Base-by-base conservation (phyloP, 2,113 vertebrate species). In the Hyperopisus bebe region DNA sequence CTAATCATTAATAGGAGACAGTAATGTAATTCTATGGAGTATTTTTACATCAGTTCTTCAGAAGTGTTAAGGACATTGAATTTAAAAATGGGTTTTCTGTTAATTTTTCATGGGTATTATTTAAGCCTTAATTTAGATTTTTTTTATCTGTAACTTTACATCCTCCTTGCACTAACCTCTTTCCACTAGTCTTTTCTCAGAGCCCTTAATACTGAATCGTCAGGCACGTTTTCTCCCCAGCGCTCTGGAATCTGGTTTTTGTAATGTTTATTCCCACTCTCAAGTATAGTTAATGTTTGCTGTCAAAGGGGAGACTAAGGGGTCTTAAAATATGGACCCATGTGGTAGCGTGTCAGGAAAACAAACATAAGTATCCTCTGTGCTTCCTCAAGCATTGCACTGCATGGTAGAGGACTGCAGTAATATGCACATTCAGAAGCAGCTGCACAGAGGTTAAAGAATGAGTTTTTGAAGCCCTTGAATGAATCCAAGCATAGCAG, bases 231-330 rank as follows among this genome's bases (percentile, higher is more conserved):
- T 35, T 53, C 85, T 51, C 48, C 31, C 47, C n/a, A 53, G 50
- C 11, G 50, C 5, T 53, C 17, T 87, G 85, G 85, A 87, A 87
- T 87, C 50, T 87, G 85, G 13, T 17, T 87, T 88, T 87, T 53
- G 86, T 88, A 88, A 88, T 88, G 55, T 88, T 88, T 88, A 62
- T 62, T 46, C 47, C 53, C 35, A 88, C 87, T 86, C 48, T 62
- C 53, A 53, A 88, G 53, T 31, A n/a, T 50, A 88, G 87, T 50
- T 58, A 31, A 88, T 62, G n/a, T 66, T 88, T 88, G 87, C 55
- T 88, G 87, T 88, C 87, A 86, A 35, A 53, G 27, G 27, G 27
- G n/a, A 35, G 85, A 15, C 85, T 86, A 62, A 44, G 62, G 87
- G 35, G 5, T 24, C 31, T 24, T 42, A 11, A 44, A 44, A 88